Conservation (phyloP, 2,113 vertebrate species). For the Arvicanthis niloticus region DNA sequence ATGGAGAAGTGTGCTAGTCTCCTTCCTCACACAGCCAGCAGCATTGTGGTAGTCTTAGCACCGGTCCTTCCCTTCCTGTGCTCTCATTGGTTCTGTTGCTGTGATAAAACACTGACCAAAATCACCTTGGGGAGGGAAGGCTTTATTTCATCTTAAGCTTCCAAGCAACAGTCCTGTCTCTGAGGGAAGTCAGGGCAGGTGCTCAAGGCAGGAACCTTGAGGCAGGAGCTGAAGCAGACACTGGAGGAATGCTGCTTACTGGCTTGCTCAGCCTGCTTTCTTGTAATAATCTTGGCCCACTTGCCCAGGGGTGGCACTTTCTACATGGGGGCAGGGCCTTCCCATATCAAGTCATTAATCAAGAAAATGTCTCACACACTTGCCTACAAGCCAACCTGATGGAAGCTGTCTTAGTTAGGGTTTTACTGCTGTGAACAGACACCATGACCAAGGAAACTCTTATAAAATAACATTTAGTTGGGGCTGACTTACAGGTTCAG, state of each 20-base stretch:
- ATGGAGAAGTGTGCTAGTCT: background rate
- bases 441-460: no score
- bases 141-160: background rate
- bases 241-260: background rate
- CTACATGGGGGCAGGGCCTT: background rate
- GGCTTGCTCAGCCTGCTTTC: background rate
- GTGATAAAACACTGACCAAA: background rate
- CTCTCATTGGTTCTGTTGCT: background rate
- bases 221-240: background rate
- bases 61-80: background rate
- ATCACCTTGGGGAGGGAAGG: background rate
- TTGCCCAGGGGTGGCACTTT: background rate
- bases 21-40: background rate
- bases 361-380: background rate
- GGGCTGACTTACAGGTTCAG: no score
- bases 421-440: no score
- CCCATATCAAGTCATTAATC: background rate
- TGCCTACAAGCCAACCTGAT: background rate
- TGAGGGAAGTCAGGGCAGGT: background rate
- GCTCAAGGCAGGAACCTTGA: background rate
- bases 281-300: background rate
- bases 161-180: background rate
- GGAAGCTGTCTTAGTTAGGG: background rate
- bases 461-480: no score
- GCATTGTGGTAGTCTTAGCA: background rate